Conservation (phyloP, 2,113 vertebrate genomes). For the Dolichotis patagonum region DNA sequence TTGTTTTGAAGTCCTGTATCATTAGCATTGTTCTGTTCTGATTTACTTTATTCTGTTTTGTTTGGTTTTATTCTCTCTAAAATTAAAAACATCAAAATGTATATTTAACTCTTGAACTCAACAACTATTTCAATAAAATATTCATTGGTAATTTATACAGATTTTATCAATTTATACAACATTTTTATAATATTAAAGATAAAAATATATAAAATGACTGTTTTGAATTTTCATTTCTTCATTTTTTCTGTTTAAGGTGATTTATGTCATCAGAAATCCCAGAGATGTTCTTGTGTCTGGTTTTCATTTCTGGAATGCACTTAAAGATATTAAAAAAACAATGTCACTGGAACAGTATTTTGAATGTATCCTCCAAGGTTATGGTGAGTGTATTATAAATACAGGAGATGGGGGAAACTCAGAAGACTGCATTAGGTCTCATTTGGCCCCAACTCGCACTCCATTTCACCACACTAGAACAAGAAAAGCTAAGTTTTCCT, state of each 20-base stretch:
- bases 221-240: background rate
- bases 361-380: conserved; percentile 28
- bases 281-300: conserved; percentile 46
- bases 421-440: background rate
- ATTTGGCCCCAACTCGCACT: too few relatives aligned
- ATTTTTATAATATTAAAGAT: background rate
- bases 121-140: background rate
- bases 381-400: background rate
- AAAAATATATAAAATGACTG: background rate
- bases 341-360: conserved; percentile 8
- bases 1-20: too few relatives aligned
- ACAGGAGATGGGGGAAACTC: too few relatives aligned
- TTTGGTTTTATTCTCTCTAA: too few relatives aligned
- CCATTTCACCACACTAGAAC: rapidly evolving
- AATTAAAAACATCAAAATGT: background rate
- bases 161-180: background rate
- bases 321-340: background rate
- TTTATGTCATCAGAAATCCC: conserved; percentile 61
- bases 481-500: background rate
- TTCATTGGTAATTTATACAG: background rate
- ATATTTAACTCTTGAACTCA: background rate
- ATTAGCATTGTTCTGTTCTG: too few relatives aligned
- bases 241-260: conserved; percentile 18
- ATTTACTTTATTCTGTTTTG: too few relatives aligned
- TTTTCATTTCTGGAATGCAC: background rate